Conservation (phyloP, 2,797 vertebrate genomes). For the Clarias laeviceps region DNA sequence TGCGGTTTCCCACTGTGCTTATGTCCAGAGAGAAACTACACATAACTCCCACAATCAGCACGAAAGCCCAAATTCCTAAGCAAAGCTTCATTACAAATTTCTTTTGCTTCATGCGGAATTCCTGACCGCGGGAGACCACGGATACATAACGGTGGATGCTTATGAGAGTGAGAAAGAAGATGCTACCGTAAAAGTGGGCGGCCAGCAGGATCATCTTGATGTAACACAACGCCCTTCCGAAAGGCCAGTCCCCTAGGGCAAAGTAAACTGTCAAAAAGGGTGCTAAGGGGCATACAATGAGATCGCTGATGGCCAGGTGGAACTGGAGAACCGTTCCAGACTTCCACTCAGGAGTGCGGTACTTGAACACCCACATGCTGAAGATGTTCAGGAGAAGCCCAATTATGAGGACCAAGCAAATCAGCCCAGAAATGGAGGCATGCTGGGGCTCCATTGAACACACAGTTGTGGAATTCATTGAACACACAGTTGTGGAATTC, state of each 20-base stretch:
- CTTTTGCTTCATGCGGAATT: slow-evolving; percentile 59
- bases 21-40: slow-evolving; percentile 55
- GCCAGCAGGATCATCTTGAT: slow-evolving; percentile 59
- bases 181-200: slow-evolving; percentile 62
- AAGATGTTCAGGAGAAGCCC: slow-evolving; percentile 68
- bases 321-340: slow-evolving; percentile 65
- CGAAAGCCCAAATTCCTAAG: slow-evolving; percentile 50
- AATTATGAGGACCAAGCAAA: slow-evolving; percentile 66
- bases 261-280: slow-evolving; percentile 62
- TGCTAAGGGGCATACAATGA: slow-evolving; percentile 56
- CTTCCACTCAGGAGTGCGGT: slow-evolving; percentile 63
- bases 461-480: slow-evolving; percentile 25
- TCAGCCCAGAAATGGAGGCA: slow-evolving; percentile 58
- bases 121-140: slow-evolving; percentile 54
- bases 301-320: slow-evolving; percentile 65
- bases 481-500: slow-evolving; percentile 23
- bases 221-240: slow-evolving; percentile 64
- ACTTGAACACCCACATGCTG: slow-evolving; percentile 68
- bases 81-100: slow-evolving; percentile 63
- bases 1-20: slow-evolving; percentile 45
- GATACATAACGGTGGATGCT: slow-evolving; percentile 63
- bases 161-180: slow-evolving; percentile 67
- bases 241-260: slow-evolving; percentile 59
- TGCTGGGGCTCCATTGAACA: slow-evolving; percentile 49
- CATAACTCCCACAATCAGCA: slow-evolving; percentile 55